Evolutionary conservation across 2,113 vertebrate genomes (phyloP), one percentile per base, ranked within the genome.

Genomic region (Myotis brandtii): DNA sequence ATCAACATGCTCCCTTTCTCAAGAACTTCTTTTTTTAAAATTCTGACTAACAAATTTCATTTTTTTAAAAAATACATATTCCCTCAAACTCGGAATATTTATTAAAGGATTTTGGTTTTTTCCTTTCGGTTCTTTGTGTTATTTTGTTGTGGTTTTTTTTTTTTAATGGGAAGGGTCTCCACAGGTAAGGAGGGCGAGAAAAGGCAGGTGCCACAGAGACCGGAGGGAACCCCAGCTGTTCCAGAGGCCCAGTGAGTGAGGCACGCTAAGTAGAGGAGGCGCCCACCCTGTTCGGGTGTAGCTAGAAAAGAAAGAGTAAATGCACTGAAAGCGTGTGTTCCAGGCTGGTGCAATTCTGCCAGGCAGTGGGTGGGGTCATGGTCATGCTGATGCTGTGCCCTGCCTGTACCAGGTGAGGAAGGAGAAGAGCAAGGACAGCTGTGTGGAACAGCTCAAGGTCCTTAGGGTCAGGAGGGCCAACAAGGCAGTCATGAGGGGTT

Each of bases 401-500:
- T 80, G 5, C 13, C 66, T 62, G 54, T 32, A 34, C 50, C 12
- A 40, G 27, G 52, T 20, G 67, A 70, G 56, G 70, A 67, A 27
- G 2, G 30, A 17, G 79, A 54, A 67, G 73, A 89, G 93, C 96
- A 82, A 81, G 95, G 76, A 59, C 92, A 95, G 93, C 95, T 87
- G 46, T 1, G 12, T 90, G 69, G 86, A 81, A 16, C 1, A 67
- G 54, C 12, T 54, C 18, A 48, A 17, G 17, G 82, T 66, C 81
- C 7, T 43, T 21, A 50, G 30, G 8, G 64, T n/a, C 83, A 91
- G 37, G 72, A 48, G 34, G 87, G n/a, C 88, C 40, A 43, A 9
- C 11, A 20, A 62, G 46, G 12, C 18, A 50, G 30, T 4, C 21
- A 6, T 0, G 11, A 7, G 17, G 1, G 1, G 1, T 32, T 12